Percentiles rank a stretch among this genome's conserved stretches.
These are phyloP conservation scores for Campoplex capitator DNA, from an alignment of 2,888 invertebrate genomes.

Conservation along the genomic window DNA sequence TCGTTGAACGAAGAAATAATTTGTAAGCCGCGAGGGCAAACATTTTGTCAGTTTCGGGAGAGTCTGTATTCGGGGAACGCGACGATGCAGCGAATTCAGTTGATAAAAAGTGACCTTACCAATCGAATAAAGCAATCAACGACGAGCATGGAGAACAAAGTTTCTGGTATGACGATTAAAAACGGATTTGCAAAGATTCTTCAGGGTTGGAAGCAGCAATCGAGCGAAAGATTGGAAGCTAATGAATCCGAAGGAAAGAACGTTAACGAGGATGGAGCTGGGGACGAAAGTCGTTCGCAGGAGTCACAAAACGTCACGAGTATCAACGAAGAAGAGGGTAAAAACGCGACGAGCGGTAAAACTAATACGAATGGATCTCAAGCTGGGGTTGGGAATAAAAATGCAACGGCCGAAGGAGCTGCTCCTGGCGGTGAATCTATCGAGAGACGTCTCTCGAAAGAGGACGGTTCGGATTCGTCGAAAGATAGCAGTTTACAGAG, in stretches of 20 bases:
- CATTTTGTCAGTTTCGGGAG: slow-evolving; percentile 90
- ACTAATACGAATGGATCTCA: slow-evolving; percentile 1
- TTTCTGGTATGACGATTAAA: slow-evolving; percentile 89
- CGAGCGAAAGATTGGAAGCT: slow-evolving; percentile 32
- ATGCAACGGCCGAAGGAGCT: background rate
- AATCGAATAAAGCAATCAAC: slow-evolving; percentile 93
- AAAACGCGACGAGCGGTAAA: background rate
- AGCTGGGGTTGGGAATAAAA: background rate
- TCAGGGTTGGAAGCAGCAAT: slow-evolving; percentile 86
- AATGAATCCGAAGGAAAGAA: background rate
- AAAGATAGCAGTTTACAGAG: slow-evolving; percentile 96
- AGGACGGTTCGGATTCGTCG: slow-evolving; percentile 95
- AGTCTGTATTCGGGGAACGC: slow-evolving; percentile 90
- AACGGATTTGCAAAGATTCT: slow-evolving; percentile 93
- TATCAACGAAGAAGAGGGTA: background rate
- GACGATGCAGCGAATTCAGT: slow-evolving; percentile 89
- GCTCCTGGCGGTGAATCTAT: slow-evolving; percentile 18
- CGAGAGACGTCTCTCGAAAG: slow-evolving; percentile 92
- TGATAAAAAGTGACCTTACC: slow-evolving; percentile 92
- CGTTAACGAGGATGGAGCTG: background rate
- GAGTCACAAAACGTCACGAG: background rate
- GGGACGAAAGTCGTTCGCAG: background rate
- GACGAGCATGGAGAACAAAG: slow-evolving; percentile 91
- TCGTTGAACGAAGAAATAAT: slow-evolving; percentile 95
- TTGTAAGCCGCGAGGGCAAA: slow-evolving; percentile 86